Conservation (phyloP, 2,113 vertebrate genomes). For the Misgurnus anguillicaudatus region DNA sequence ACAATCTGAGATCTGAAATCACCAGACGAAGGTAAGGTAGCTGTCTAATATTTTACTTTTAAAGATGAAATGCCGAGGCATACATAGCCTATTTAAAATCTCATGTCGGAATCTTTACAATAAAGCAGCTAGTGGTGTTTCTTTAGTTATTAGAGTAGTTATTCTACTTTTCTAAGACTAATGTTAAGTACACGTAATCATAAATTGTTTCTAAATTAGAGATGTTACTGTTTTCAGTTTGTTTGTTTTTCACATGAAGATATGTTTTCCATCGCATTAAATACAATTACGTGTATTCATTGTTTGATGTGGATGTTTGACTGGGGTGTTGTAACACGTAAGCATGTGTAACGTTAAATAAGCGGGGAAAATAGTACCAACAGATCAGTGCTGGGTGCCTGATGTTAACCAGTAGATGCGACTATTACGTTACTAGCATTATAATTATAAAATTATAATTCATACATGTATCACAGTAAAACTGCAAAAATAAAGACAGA, state of each 20-base stretch:
- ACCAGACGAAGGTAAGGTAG: conserved; percentile 32
- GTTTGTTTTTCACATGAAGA: background rate
- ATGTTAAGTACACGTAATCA: conserved; percentile 36
- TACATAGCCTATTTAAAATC: background rate
- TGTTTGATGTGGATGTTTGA: background rate
- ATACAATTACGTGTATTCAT: background rate
- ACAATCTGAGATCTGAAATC: background rate
- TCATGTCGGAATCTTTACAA: background rate
- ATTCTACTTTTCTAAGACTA: background rate
- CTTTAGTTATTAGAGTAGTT: background rate
- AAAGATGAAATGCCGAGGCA: background rate
- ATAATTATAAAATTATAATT: no score
- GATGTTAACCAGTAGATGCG: no score
- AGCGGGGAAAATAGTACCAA: no score
- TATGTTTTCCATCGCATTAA: background rate
- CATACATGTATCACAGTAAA: no score
- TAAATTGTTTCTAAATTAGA: background rate
- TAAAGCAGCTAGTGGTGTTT: background rate
- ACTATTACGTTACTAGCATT: no score
- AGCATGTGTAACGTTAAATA: background rate
- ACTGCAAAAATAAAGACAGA: no score
- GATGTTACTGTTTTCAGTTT: background rate
- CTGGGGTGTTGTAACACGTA: conserved; percentile 21
- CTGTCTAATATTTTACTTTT: background rate
- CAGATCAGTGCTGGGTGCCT: no score